Evolutionary conservation across 92 coral and sea anemone species (phyloP), one percentile per base, ranked within the genome.

Genomic region (Desmophyllum pertusum): DNA sequence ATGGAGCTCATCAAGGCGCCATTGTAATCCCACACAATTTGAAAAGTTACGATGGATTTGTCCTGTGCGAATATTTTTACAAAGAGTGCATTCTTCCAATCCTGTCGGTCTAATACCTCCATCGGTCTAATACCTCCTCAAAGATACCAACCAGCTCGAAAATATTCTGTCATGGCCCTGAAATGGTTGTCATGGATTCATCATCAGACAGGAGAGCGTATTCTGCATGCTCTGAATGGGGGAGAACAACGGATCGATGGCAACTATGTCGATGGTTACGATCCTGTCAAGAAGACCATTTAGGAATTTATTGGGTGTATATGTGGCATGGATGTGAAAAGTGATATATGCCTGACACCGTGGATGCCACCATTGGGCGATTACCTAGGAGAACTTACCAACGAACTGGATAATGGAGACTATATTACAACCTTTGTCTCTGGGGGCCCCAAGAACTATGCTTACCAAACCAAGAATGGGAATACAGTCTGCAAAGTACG

Each of bases 271-370:
- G 86, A 85, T 48, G 84, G 87, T 5, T 78, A 15, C 35, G 45
- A 30, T 38, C 78, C 78, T 38, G 52, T 38, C 11, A 45, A 8
- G 78, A 57, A 72, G 19, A 73, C 86, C 11, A 48, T 75, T 4
- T 72, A 52, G 2, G 81, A 86, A 81, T 69, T 50, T 59, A 21
- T 38, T 6, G 89, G 89, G 1, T 70, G 88, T 78, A 7, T 87
- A 0, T n/a, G n/a, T 87, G 91, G 88, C 91, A 90, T 65, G 93
- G 93, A 9, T 90, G 93, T 62, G 25, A n/a, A 1, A 19, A 48
- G 0, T 90, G 93, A 46, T 90, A 77, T 73, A 41, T 77, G 33
- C 66, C 70, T n/a, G 79, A 64, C 27, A 86, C 86, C 11, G 59
- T 15, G 68, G 66, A 82, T 81, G 31, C 57, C 46, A 9, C 40